These are phyloP conservation scores for Upupa epops DNA, from an alignment of 2,113 vertebrate genomes.

Conservation along the genomic window DNA sequence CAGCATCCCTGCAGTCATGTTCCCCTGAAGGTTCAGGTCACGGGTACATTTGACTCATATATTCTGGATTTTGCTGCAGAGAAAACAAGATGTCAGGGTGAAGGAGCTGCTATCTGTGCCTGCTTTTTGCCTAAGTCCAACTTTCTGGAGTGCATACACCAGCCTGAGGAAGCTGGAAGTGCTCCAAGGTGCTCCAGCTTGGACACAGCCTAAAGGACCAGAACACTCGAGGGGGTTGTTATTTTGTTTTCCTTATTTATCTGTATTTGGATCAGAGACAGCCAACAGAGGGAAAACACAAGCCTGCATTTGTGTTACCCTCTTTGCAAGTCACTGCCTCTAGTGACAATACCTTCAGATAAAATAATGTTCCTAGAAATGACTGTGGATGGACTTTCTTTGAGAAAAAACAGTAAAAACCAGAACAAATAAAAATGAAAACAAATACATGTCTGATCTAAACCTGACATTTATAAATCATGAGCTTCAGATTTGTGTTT, in stretches of 20 bases:
- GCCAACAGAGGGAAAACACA: background rate
- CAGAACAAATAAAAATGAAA: background rate
- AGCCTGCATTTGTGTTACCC: background rate
- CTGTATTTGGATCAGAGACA: background rate
- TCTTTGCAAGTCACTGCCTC: background rate
- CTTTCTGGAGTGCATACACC: background rate
- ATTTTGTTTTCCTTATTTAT: background rate
- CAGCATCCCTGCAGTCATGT: background rate
- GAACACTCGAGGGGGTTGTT: background rate
- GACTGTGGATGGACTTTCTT: background rate
- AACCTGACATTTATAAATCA: background rate
- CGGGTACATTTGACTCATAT: background rate
- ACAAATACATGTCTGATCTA: background rate
- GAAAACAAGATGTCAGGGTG: background rate
- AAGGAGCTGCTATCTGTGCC: background rate
- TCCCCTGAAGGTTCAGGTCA: background rate
- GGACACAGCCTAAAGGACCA: background rate
- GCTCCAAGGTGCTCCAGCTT: background rate
- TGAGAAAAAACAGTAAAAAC: background rate
- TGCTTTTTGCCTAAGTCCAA: background rate
- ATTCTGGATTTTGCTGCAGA: background rate
- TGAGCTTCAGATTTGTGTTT: background rate
- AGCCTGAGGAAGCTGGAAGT: background rate
- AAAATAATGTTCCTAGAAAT: background rate
- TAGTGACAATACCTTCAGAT: background rate